phyloP scores from a whole-genome alignment of 2,797 vertebrate genomes.

The Steatocranus sp. region DNA sequence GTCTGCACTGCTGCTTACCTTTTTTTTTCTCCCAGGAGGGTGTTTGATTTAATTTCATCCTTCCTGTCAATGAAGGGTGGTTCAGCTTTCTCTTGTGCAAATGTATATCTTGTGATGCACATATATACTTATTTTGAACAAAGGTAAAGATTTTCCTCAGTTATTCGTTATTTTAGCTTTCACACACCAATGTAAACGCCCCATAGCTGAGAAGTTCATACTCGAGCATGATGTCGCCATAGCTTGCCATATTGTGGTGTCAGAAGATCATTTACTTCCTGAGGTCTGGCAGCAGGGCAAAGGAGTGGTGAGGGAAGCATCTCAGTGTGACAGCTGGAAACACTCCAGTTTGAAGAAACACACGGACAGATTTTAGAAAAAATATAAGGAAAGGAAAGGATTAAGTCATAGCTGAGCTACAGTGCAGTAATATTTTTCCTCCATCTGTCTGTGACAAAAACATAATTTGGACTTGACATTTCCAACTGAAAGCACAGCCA shows the following conservation, averaged over 20 bases:
- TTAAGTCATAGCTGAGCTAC: background rate
- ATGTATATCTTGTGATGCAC: background rate
- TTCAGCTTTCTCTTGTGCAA: background rate
- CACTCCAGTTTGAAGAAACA: conserved; percentile 22
- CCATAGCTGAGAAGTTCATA: background rate
- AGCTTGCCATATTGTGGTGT: conserved; percentile 60
- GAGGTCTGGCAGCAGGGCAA: conserved; percentile 36
- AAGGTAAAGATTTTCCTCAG: background rate
- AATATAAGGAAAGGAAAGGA: background rate
- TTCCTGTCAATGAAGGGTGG: background rate
- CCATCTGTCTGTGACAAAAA: background rate
- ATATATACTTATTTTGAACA: background rate
- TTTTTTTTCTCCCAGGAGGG: background rate
- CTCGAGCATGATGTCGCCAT: background rate
- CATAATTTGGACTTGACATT: background rate
- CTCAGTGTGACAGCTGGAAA: conserved; percentile 55
- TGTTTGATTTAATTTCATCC: background rate
- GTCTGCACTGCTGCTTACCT: background rate
- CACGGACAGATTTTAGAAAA: background rate
- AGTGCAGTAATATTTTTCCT: background rate
- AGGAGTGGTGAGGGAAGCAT: conserved; percentile 47
- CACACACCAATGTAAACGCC: background rate
- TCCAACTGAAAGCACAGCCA: background rate
- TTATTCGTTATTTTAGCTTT: background rate
- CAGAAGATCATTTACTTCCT: conserved; percentile 53